These are phyloP conservation scores for Drosophila prosaltans DNA, from an alignment of 1,140 invertebrate species.

Conservation along the genomic window DNA sequence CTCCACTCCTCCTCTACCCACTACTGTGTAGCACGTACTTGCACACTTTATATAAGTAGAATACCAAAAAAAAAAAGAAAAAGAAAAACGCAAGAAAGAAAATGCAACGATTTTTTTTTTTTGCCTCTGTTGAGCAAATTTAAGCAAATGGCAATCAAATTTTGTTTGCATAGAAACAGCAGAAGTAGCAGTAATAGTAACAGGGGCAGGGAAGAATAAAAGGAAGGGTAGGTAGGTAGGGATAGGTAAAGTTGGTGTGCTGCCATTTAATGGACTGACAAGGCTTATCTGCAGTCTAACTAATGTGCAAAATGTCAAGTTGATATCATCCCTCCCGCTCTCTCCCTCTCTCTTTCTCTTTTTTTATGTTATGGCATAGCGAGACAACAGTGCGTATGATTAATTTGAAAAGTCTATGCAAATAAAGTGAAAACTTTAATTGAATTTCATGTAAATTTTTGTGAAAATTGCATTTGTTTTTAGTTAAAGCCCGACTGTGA, in stretches of 20 bases:
- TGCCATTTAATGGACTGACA: conserved; percentile 14
- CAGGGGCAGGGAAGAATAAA: neutral
- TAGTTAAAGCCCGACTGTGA: conserved; percentile 61
- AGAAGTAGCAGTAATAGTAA: neutral
- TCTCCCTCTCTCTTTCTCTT: neutral
- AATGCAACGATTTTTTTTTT: conserved; percentile 8
- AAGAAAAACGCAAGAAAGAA: neutral
- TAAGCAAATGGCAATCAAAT: conserved; percentile 57
- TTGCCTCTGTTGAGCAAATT: conserved; percentile 33
- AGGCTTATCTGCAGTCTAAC: conserved; percentile 46
- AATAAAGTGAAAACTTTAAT: conserved; percentile 64
- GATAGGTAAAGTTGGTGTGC: neutral
- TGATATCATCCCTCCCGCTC: conserved; percentile 41
- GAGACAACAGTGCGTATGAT: conserved; percentile 71
- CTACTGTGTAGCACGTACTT: conserved; percentile 18
- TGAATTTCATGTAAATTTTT: conserved; percentile 75
- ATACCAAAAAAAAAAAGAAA: neutral
- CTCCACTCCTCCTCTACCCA: neutral
- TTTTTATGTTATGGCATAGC: neutral
- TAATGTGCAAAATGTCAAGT: conserved; percentile 59
- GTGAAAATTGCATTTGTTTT: conserved; percentile 63
- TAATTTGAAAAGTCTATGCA: conserved; percentile 39
- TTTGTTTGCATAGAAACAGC: conserved; percentile 27
- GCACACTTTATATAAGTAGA: conserved; percentile 15
- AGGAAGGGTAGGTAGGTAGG: neutral